These are phyloP conservation scores for Cyprinus carpio DNA, from an alignment of 2,113 vertebrate species.

Conservation along the genomic window DNA sequence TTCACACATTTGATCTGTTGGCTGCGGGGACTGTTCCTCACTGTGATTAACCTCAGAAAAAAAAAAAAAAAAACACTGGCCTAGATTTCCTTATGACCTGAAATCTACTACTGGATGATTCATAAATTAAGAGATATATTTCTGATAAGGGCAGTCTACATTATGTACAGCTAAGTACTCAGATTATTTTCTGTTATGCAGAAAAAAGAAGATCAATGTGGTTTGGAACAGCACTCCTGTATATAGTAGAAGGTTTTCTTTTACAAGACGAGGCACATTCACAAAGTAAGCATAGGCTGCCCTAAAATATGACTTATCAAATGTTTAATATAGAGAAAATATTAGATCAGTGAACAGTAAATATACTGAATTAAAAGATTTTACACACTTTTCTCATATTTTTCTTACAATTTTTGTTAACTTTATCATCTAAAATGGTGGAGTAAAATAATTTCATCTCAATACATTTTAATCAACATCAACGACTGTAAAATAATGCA, in stretches of 20 bases:
- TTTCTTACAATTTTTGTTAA: no score
- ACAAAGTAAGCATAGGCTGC: neutral
- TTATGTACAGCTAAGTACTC: neutral
- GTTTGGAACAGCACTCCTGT: neutral
- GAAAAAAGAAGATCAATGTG: neutral
- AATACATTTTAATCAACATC: neutral
- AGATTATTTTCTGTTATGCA: neutral
- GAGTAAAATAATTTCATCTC: neutral
- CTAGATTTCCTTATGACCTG: conserved; percentile 17
- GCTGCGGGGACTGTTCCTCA: neutral
- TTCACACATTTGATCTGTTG: conserved; percentile 2
- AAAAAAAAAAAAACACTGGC: conserved; percentile 2
- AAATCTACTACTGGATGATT: conserved; percentile 14
- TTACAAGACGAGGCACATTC: neutral
- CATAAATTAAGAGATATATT: conserved; percentile 4
- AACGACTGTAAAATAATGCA: neutral
- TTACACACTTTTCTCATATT: neutral
- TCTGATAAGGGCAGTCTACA: neutral
- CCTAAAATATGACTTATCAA: neutral
- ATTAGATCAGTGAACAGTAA: neutral
- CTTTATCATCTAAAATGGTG: neutral
- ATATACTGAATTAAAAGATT: no score
- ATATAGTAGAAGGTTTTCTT: neutral
- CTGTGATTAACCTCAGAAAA: conserved; percentile 11
- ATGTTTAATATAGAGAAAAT: neutral